Evolutionary conservation across 2,113 vertebrate genomes (phyloP), one percentile per base, ranked within the genome.

Genomic region (Heliornis fulica): DNA sequence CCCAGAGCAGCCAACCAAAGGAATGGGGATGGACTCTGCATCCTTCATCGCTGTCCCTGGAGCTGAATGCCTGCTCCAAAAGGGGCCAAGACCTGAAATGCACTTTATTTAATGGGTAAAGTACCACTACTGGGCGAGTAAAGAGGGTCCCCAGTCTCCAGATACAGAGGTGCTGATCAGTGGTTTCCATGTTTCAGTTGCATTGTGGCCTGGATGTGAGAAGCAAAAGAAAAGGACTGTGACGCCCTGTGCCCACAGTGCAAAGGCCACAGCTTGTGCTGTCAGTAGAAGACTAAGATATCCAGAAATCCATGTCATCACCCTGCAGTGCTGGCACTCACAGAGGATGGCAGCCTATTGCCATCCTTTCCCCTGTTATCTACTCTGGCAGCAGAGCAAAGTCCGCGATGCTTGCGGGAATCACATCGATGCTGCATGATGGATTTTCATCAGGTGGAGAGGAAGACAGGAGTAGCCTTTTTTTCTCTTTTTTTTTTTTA

Each of bases 21-120:
- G 65, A 53, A 45, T 4, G 46, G 13, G 38, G 51, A 19, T 22
- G 32, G 34, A 46, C 22, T 72, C 48, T 59, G 28, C 13, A 8
- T 8, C 20, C 25, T 29, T 10, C 41, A 14, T 28, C 2, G 1
- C 48, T 0, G 0, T 15, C 1, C 0, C 28, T 41, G 32, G 22
- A 54, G 53, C 26, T 63, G 61, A 70, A 15, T 0, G 0, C 21
- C 68, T 64, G 48, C 20, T 69, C 22, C 54, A 31, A 26, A 45
- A 41, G n/a, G 16, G 8, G 9, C 11, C 13, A 6, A n/a, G 5
- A 7, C 14, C 14, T 82, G 79, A 26, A 51, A 32, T 11, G 13
- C 46, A 19, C 50, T 69, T 25, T 8, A 34, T 51, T 29, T 29
- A 31, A 26, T 5, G 23, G 26, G 23, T 32, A 31, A 45, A 60